Percentiles rank a stretch among this genome's conserved stretches.
These are phyloP conservation scores for Malachius bipustulatus DNA, from an alignment of 2,888 invertebrate genomes.

Conservation along the genomic window DNA sequence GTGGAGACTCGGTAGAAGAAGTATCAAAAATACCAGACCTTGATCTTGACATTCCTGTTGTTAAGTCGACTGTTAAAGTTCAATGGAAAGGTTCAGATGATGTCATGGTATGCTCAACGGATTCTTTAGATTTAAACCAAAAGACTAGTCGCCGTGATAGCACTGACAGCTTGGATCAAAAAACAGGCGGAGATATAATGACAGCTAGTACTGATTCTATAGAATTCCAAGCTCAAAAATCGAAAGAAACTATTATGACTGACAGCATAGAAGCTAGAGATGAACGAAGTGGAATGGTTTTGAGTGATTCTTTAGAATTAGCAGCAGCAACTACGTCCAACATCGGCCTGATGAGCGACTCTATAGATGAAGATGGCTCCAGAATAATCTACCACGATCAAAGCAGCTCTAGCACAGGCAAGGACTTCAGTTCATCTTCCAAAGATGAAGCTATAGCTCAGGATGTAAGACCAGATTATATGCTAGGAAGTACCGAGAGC, in stretches of 20 bases:
- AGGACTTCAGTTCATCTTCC: conserved; percentile 37
- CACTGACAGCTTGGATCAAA: conserved; percentile 55
- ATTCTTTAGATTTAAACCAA: conserved; percentile 46
- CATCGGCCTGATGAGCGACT: conserved; percentile 33
- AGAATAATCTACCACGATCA: conserved; percentile 34
- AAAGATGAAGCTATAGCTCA: conserved; percentile 30
- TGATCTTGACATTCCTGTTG: conserved; percentile 37
- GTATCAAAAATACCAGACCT: conserved; percentile 43
- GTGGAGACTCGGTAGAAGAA: conserved; percentile 42
- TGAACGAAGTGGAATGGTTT: conserved; percentile 36
- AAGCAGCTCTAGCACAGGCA: conserved; percentile 40
- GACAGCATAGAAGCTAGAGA: conserved; percentile 44
- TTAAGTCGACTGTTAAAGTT: conserved; percentile 34
- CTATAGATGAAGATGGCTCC: conserved; percentile 39
- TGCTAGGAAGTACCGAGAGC: conserved; percentile 59
- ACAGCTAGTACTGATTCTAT: conserved; percentile 48
- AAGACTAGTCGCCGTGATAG: conserved; percentile 46
- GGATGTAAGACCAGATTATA: conserved; percentile 37
- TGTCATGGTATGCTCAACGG: conserved; percentile 48
- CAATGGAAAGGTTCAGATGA: conserved; percentile 37
- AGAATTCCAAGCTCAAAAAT: conserved; percentile 37
- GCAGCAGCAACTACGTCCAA: conserved; percentile 28
- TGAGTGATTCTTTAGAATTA: conserved; percentile 42
- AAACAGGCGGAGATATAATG: conserved; percentile 42
- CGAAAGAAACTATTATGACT: conserved; percentile 37